Conservation (phyloP, 2,113 vertebrate species). For the Plotosus lineatus region DNA sequence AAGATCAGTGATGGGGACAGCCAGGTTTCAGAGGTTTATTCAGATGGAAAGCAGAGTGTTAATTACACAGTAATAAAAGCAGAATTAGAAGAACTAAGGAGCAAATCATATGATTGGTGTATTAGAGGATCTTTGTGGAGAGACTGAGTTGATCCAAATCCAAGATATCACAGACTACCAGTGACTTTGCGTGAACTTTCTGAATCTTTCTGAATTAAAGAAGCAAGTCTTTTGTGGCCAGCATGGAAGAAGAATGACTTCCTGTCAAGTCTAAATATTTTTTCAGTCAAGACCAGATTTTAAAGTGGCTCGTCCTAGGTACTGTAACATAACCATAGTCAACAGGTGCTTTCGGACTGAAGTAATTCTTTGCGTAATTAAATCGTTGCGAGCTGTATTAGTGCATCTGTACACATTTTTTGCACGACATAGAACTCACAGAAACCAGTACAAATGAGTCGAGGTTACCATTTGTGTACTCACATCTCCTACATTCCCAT, state of each 20-base stretch:
- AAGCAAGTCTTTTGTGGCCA: neutral
- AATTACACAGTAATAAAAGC: slow-evolving; percentile 40
- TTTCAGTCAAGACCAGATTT: neutral
- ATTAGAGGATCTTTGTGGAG: slow-evolving; percentile 51
- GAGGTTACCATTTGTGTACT: neutral
- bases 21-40: slow-evolving; percentile 13
- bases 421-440: too few relatives aligned
- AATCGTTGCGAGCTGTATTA: neutral
- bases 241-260: neutral
- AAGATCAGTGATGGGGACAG: slow-evolving; percentile 48
- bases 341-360: neutral
- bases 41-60: slow-evolving; percentile 26
- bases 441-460: neutral
- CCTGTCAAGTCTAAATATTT: neutral
- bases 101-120: slow-evolving; percentile 49
- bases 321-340: neutral
- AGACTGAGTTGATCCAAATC: slow-evolving; percentile 62
- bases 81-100: slow-evolving; percentile 16
- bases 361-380: too few relatives aligned
- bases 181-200: slow-evolving; percentile 44
- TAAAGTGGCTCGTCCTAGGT: neutral
- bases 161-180: slow-evolving; percentile 58
- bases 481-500: neutral
- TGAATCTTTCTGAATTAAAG: slow-evolving; percentile 1
- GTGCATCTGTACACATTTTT: neutral